Evolutionary conservation across 2,797 vertebrate species (phyloP), one percentile per base, ranked within the genome.

Genomic region (Knipowitschia caucasica): DNA sequence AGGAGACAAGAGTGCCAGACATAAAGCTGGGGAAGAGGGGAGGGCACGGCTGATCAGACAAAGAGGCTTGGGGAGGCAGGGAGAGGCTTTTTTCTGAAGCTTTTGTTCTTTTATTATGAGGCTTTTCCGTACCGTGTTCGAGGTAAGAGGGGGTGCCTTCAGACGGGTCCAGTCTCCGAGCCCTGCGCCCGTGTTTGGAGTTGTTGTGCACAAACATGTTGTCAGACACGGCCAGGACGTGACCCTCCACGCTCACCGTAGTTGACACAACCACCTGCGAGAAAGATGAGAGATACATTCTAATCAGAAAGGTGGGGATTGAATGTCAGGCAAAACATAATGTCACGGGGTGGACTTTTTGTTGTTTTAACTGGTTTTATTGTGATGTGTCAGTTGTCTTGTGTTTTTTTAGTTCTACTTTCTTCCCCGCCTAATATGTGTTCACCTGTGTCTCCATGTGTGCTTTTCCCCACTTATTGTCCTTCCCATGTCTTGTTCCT

Each of bases 121-220:
- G 20, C 46, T 7, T 63, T 62, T 84, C 21, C 84, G 86, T 92
- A 94, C 94, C 93, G 80, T 95, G 93, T 89, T 95, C 93, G 89
- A 93, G 89, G 91, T 98, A 96, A 86, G 94, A 96, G 64, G 91
- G 94, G 53, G 95, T 95, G 90, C 95, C 94, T 92, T 98, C 95
- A 77, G 94, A 95, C 46, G 94, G 94, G 89, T 98, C 95, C 40
- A 97, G 89, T 81, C 94, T 91, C 73, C 95, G 91, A 78, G 94
- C 95, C 81, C 94, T 88, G 77, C 95, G 94, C 73, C 95, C 95
- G 0, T 98, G 95, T 86, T 98, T 98, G 69, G 95, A 98, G 84
- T 98, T 98, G 90, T 98, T 98, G 88, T 98, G 95, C 64, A 98
- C 95, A 74, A 98, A 98, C 94, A 98, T 98, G 82, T 98, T 98